Evolutionary conservation across 2,113 vertebrate species (phyloP).

Genomic region (Ptychochromis oligacanthus): DNA sequence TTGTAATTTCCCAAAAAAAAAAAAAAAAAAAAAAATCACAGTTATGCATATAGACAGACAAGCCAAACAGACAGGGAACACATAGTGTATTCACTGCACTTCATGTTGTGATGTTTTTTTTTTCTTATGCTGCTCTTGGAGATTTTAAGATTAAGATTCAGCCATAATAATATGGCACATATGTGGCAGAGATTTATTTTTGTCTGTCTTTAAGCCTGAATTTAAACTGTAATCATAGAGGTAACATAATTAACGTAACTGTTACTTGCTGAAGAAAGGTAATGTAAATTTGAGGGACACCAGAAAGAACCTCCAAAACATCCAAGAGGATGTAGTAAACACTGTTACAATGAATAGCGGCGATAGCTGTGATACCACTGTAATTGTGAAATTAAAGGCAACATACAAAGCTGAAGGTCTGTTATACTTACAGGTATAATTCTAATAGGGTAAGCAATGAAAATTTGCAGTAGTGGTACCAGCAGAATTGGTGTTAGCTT

Average conservation of each 20-base stretch:
- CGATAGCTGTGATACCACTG: not conserved
- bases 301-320: not conserved
- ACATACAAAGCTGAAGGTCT: not conserved
- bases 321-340: not conserved
- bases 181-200: not conserved
- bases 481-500: not conserved
- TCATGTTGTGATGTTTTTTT: too few relatives aligned
- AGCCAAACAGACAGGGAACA: not conserved
- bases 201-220: not conserved
- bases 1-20: too few relatives aligned
- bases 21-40: too few relatives aligned
- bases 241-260: not conserved
- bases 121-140: too few relatives aligned
- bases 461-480: not conserved
- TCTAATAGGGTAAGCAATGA: not conserved
- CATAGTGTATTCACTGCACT: not conserved
- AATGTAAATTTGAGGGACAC: not conserved
- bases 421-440: not conserved
- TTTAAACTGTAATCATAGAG: not conserved
- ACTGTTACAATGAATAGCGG: not conserved
- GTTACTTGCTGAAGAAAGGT: not conserved
- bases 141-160: not conserved
- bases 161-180: not conserved
- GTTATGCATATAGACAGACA: not conserved
- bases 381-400: not conserved